Percentiles rank a stretch among this genome's conserved stretches.
These are phyloP conservation scores for Aphyosemion australe DNA, from an alignment of 2,113 vertebrate species.

Conservation along the genomic window DNA sequence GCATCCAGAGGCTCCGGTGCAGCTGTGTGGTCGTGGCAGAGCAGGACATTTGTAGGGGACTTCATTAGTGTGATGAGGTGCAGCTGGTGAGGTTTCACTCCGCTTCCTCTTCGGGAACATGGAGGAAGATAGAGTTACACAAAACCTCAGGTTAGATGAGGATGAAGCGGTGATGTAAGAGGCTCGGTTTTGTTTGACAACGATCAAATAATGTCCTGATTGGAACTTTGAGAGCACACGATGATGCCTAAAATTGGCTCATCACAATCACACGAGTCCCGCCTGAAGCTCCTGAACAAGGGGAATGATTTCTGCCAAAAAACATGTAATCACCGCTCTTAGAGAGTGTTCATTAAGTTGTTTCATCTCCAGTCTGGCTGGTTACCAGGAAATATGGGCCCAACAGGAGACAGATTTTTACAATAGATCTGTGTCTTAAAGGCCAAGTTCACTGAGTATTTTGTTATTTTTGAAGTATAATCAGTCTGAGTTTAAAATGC, in stretches of 20 bases:
- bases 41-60: not conserved
- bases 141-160: not conserved
- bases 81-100: not conserved
- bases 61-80: conserved; percentile 12
- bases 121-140: not conserved
- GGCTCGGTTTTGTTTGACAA: not conserved
- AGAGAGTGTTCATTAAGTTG: not conserved
- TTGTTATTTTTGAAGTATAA: no score
- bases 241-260: no score
- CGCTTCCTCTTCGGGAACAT: not conserved
- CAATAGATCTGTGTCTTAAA: no score
- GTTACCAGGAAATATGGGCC: not conserved
- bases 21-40: not conserved
- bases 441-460: no score
- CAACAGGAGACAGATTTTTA: not conserved
- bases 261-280: no score
- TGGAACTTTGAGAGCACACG: no score
- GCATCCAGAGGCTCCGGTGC: not conserved
- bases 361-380: not conserved
- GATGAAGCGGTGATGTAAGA: not conserved
- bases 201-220: conserved; percentile 2
- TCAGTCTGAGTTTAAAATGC: no score
- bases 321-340: not conserved
- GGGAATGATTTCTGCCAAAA: not conserved
- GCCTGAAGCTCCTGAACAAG: not conserved